Evolutionary conservation across 2,888 invertebrate genomes (phyloP), one percentile per base, ranked within the genome.

Genomic region (Tineola bisselliella): DNA sequence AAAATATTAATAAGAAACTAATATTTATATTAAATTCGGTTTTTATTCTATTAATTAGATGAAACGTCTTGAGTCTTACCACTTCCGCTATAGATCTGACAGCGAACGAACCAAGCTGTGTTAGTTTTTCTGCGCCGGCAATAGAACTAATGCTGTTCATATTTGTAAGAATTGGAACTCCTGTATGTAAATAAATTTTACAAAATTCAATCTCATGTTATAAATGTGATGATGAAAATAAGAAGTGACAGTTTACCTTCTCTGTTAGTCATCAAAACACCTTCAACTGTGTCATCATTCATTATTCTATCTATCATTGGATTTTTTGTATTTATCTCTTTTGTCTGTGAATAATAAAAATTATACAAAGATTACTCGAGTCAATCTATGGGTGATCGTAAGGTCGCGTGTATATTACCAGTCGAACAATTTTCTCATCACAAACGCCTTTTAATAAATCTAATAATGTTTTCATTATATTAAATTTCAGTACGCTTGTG

Each of bases 271-370:
- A 86, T 81, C 1, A 84, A 68, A 12, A 84, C 82, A 0, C 77
- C 77, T 66, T 79, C 80, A 0, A 86, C 81, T 0, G 84, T 82
- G 0, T 86, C 84, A 44, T 84, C 82, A 0, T 84, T 81, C 79
- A 84, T 81, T 59, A 84, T 74, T 61, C 84, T 70, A 62, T 84
- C 81, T 0, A 84, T 76, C 1, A 86, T 74, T 0, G 84, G 84
- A 65, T 86, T 86, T 0, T 74, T 64, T 0, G 68, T 63, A 58
- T 86, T 86, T 60, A 84, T 70, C 5, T 65, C 62, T 0, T 73
- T 70, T 0, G 82, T 81, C 84, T 84, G 71, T 12, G 74, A 73
- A 57, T 38, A 38, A 38, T 10, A 38, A 38, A 2, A 38, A 6
- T 61, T 12, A 57, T 15, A 60, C n/a, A 52, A 52, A 52, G 3